Base-by-base conservation (phyloP, 1,140 invertebrate genomes). In the Bombus pascuorum region DNA sequence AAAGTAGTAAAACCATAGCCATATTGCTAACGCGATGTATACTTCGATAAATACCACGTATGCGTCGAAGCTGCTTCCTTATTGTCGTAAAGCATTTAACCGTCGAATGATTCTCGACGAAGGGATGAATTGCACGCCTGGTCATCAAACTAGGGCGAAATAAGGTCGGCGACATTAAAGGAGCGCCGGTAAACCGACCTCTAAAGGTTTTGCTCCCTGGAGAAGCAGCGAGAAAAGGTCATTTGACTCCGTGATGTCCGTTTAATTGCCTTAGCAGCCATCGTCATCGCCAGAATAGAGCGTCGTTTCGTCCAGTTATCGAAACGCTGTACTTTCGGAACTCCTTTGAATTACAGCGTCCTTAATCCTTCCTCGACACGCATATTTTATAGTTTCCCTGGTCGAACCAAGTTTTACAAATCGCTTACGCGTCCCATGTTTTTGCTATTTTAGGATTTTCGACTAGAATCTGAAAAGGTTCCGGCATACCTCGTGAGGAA, bases 151-250 rank as follows among this genome's bases (percentile, higher is more conserved):
- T 39, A 39, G 32, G 4, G 39, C 37, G 57, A 42, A 77, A 77
- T 62, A n/a, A 62, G 25, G 37, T 59, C 74, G 57, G 15, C 12
- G 75, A 39, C 22, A 37, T 72, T 62, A 79, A 79, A 79, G 66
- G 76, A 68, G 44, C 73, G 44, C 12, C 32, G 65, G 47, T 42
- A 34, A 77, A 4, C 32, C 15, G 18, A 28, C 37, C n/a, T 53
- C 18, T 8, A 77, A 83, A 83, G 72, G 73, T 77, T 62, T 47
- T 15, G 34, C 10, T 68, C 81, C 44, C 57, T 47, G 18, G 44
- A 42, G 44, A 32, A 34, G 4, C n/a, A 28, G 28, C 34, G 42
- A 39, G 42, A 34, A 83, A 83, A 83, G 73, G 81, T 79, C 83
- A 28, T 62, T 66, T 42, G 22, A 5, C 39, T 34, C 28, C 22